Conservation (phyloP, 30 jellyfish, hydroid and myxozoan species). For the Turritopsis dohrnii region DNA sequence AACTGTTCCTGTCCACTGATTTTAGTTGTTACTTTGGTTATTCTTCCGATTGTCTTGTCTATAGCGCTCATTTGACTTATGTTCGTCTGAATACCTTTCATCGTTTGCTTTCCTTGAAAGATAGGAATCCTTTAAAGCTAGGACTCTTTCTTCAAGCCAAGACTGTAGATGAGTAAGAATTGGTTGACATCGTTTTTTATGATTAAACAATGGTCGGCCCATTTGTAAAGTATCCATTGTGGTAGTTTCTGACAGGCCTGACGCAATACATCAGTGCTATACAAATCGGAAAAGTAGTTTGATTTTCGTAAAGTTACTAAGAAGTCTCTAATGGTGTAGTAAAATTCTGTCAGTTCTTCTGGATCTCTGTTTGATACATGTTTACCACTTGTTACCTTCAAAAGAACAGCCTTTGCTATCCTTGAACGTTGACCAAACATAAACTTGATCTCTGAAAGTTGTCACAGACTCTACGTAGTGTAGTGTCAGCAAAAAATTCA, state of each 20-base stretch:
- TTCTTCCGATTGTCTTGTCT: not conserved
- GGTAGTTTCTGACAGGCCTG: not conserved
- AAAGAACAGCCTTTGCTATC: not conserved
- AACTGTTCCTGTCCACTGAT: not conserved
- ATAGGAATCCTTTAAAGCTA: not conserved
- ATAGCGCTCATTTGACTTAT: not conserved
- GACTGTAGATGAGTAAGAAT: not conserved
- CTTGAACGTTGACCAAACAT: not conserved
- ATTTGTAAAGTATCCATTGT: not conserved
- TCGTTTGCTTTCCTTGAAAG: not conserved
- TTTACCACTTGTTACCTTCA: slow-evolving; percentile 1
- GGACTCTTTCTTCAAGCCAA: not conserved
- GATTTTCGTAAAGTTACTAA: not conserved
- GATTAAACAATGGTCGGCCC: not conserved
- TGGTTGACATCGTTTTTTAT: not conserved
- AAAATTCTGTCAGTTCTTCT: not conserved
- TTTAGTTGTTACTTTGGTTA: no score
- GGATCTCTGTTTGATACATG: not conserved
- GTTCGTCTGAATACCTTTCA: not conserved
- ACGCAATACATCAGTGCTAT: not conserved
- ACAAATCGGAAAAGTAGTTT: not conserved
- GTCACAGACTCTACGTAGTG: not conserved
- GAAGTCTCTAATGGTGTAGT: not conserved
- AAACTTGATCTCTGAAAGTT: not conserved
- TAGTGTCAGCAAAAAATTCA: no score